Evolutionary conservation across 2,113 vertebrate species (phyloP).

Genomic region (Colossoma macropomum): DNA sequence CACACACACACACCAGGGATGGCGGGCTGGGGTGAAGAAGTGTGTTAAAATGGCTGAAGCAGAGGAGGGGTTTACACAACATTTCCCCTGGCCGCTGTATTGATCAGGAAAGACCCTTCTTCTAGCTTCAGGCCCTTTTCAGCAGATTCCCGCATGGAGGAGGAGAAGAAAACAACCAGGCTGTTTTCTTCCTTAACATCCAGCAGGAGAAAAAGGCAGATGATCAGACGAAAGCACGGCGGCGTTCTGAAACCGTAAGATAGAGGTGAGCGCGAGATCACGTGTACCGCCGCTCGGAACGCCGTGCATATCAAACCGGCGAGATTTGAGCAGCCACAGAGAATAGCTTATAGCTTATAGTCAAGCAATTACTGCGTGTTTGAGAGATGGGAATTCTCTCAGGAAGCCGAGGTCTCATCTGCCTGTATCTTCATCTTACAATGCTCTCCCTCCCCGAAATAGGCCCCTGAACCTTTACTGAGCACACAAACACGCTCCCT

Average conservation of each 20-base stretch:
- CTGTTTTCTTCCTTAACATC: slow-evolving; percentile 2
- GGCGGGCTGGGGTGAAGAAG: neutral
- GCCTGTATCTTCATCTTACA: slow-evolving; percentile 30
- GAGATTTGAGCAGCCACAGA: slow-evolving; percentile 10
- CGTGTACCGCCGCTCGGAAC: neutral
- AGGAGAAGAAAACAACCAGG: neutral
- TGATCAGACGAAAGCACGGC: neutral
- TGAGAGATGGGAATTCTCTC: slow-evolving; percentile 35
- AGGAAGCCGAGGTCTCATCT: slow-evolving; percentile 13
- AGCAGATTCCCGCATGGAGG: slow-evolving; percentile 28
- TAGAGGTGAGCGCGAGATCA: slow-evolving; percentile 2
- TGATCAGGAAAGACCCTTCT: slow-evolving; percentile 39
- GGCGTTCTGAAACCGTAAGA: slow-evolving; percentile 27
- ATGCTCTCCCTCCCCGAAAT: slow-evolving; percentile 39
- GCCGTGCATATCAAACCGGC: neutral
- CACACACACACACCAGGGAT: slow-evolving; percentile 26
- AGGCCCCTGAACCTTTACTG: slow-evolving; percentile 44
- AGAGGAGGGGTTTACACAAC: slow-evolving; percentile 25
- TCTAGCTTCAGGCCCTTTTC: slow-evolving; percentile 33
- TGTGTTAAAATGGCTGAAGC: slow-evolving; percentile 12
- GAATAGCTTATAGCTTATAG: slow-evolving; percentile 20
- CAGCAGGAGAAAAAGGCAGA: slow-evolving; percentile 9
- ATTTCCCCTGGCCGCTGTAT: slow-evolving; percentile 29
- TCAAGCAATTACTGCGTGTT: slow-evolving; percentile 35
- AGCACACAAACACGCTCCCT: slow-evolving; percentile 6